A percentile compares a stretch with the other conserved stretches of the same genome.
These are phyloP conservation scores for Heliconius himera DNA, from an alignment of 1,140 invertebrate species.

Conservation along the genomic window DNA sequence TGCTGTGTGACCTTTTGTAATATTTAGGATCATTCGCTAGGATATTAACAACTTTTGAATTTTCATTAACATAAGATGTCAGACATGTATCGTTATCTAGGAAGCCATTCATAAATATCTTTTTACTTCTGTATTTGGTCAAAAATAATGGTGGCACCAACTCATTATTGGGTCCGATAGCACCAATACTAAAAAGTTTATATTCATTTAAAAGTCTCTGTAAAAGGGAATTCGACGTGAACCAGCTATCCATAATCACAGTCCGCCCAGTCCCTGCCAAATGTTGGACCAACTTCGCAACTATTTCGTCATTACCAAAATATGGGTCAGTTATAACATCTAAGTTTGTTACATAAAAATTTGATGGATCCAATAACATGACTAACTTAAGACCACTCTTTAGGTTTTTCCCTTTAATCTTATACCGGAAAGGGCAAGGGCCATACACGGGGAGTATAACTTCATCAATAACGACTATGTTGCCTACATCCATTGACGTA, in stretches of 20 bases:
- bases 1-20: constrained; percentile 56
- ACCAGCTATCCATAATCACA: constrained; percentile 72
- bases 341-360: constrained; percentile 78
- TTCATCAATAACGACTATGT: constrained; percentile 77
- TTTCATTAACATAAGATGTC: constrained; percentile 58
- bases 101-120: constrained; percentile 65
- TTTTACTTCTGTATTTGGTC: constrained; percentile 57
- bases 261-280: constrained; percentile 64
- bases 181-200: constrained; percentile 61
- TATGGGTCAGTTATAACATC: constrained; percentile 75
- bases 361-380: constrained; percentile 70
- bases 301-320: constrained; percentile 60
- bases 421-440: constrained; percentile 77
- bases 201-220: constrained; percentile 61
- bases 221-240: constrained; percentile 60
- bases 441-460: constrained; percentile 75
- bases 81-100: constrained; percentile 57
- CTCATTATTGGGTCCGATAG: constrained; percentile 59
- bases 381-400: constrained; percentile 75
- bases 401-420: constrained; percentile 72
- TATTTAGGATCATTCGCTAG: constrained; percentile 62
- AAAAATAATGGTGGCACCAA: constrained; percentile 68
- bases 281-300: constrained; percentile 68
- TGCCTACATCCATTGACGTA: constrained; percentile 68
- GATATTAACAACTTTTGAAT: constrained; percentile 58